Conservation (phyloP, 2,888 invertebrate genomes). For the Lypha dubia region DNA sequence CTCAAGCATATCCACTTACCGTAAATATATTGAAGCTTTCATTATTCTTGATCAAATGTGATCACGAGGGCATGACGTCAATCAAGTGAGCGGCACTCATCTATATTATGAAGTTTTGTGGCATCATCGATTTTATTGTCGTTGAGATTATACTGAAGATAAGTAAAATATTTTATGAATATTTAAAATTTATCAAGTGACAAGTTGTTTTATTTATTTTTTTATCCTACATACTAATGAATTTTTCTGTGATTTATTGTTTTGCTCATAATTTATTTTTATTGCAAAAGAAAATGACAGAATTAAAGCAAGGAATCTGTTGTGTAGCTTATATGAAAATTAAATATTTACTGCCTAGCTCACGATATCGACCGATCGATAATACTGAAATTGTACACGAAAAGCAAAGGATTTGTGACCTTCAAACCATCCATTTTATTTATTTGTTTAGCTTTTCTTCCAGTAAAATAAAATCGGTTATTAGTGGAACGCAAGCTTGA, state of each 20-base stretch:
- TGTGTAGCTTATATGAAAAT: neutral
- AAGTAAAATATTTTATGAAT: neutral
- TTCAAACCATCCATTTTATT: too few relatives aligned
- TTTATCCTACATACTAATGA: neutral
- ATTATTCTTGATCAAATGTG: neutral
- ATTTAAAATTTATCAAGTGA: slow-evolving; percentile 8
- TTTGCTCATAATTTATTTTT: neutral
- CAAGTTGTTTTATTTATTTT: neutral
- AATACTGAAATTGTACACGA: too few relatives aligned
- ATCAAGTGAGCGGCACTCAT: neutral
- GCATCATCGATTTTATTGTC: slow-evolving; percentile 8
- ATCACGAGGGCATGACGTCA: neutral
- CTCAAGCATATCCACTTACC: too few relatives aligned
- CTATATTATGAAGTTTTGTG: neutral
- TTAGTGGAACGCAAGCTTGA: too few relatives aligned
- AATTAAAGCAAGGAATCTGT: neutral
- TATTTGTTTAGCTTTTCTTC: too few relatives aligned
- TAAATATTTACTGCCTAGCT: neutral
- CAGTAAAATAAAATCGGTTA: too few relatives aligned
- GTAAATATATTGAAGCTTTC: neutral
- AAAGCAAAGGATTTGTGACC: too few relatives aligned
- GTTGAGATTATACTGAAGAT: neutral
- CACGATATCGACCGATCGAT: too few relatives aligned
- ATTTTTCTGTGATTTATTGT: neutral
- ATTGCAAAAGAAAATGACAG: neutral